These are phyloP conservation scores for Dichetophora obliterata DNA, from an alignment of 2,888 invertebrate species.

Conservation along the genomic window DNA sequence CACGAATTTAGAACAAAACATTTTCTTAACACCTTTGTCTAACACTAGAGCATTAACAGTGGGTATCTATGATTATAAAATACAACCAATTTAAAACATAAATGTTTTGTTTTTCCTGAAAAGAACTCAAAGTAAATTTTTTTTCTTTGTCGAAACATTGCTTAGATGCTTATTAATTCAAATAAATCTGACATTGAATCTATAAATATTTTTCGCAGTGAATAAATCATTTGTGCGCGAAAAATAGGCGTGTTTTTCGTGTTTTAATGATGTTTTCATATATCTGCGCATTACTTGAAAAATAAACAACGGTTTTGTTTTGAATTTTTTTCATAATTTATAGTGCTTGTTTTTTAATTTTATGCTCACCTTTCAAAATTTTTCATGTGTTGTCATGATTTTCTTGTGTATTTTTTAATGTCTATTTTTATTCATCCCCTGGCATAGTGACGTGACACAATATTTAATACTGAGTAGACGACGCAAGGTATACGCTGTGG, in stretches of 20 bases:
- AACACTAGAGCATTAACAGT: too few relatives aligned
- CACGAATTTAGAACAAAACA: too few relatives aligned
- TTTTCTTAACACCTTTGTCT: too few relatives aligned
- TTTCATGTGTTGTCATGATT: too few relatives aligned
- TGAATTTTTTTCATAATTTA: neutral
- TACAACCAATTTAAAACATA: too few relatives aligned
- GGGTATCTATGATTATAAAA: too few relatives aligned
- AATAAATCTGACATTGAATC: slow-evolving; percentile 12
- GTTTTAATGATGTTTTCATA: neutral
- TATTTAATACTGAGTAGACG: too few relatives aligned
- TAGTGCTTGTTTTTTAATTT: neutral
- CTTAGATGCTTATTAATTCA: neutral
- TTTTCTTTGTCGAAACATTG: neutral
- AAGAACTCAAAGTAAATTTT: neutral
- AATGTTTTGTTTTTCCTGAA: too few relatives aligned
- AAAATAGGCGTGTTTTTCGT: slow-evolving; percentile 12
- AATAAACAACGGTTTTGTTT: neutral
- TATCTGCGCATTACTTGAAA: neutral
- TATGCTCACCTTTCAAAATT: too few relatives aligned
- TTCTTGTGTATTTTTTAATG: neutral
- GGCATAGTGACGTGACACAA: too few relatives aligned
- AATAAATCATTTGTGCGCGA: slow-evolving; percentile 24
- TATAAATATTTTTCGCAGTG: slow-evolving; percentile 24
- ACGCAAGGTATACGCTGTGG: too few relatives aligned
- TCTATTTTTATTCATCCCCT: neutral